Percentiles rank a stretch among this genome's conserved stretches.
Evolutionary conservation across 2,113 vertebrate species (phyloP).

Genomic region (Rhinolophus ferrumequinum): DNA sequence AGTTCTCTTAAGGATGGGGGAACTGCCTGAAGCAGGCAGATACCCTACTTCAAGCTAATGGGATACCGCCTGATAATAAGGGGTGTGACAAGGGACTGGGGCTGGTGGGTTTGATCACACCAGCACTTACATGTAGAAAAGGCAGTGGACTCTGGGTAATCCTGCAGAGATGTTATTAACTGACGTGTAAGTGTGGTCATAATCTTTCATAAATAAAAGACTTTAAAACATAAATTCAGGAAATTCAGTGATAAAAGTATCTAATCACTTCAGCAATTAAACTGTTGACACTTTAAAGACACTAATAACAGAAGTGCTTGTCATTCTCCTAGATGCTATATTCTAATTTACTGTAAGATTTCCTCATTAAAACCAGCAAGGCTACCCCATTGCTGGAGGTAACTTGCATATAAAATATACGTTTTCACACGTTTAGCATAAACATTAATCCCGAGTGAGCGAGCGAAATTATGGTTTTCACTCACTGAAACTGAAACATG

Average conservation of each 20-base stretch:
- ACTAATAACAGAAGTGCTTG: neutral
- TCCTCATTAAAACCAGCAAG: neutral
- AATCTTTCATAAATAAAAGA: neutral
- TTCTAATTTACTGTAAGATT: neutral
- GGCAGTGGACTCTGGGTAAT: neutral
- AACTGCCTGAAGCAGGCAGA: neutral
- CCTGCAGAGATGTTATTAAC: neutral
- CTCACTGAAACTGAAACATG: neutral
- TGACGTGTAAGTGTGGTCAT: neutral
- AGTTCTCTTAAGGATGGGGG: neutral
- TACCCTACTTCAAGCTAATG: neutral
- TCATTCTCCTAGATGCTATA: neutral
- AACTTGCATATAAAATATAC: neutral
- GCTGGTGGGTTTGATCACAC: neutral
- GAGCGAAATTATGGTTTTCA: neutral
- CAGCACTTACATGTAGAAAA: neutral
- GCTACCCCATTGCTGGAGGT: neutral
- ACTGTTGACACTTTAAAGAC: neutral
- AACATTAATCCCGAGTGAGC: neutral
- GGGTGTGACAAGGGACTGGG: neutral
- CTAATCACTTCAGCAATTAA: neutral
- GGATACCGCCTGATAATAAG: neutral
- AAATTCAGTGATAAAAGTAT: neutral
- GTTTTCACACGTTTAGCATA: neutral
- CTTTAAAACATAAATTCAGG: neutral